Base-by-base conservation (phyloP, 92 coral and sea anemone species). In the Pocillopora meandrina region DNA sequence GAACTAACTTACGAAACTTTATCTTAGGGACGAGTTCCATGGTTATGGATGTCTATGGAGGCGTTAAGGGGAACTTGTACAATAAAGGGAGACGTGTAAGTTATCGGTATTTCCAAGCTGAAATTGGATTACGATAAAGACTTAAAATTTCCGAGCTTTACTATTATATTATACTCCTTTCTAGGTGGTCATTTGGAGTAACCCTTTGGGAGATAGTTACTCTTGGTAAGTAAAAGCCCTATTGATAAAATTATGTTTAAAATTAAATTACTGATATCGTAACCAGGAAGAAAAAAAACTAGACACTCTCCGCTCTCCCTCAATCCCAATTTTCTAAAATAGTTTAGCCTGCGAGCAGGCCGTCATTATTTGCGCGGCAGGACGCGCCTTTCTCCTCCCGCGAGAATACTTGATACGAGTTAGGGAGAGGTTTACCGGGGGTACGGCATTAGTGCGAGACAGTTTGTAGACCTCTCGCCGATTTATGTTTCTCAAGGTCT, bases 161-260 rank as follows among this genome's bases (percentile, higher is more conserved):
- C 3, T 23, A 13, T 26, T 67, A 26, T 67, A 2, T 13, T 31
- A 1, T 42, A 67, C 42, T 15, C 33, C 74, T 12, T 70, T 20
- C 5, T 23, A 95, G 98, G 56, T 95, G 98, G 98, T 92, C 98
- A 21, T 95, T 82, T 82, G 98, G 98, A 10, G 90, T 95, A 52
- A 77, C 92, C 36, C 89, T 95, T 2, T 95, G 98, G 98, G 98
- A 95, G 76, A 95, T 95, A 47, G 91, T 90, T 36, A 95, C 94
- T 2, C 92, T 95, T 17, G 98, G 98, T 95, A 79, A 88, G 98
- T 72, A 9, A 17, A 34, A 35, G 60, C 60, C 0, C 10, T 7
- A 42, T 42, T 42, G 49, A 9, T 64, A 10, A 1, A 35, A 12
- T 20, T 10, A 9, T 63, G 9, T 19, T 19, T 19, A 8, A 63